phyloP scores from a whole-genome alignment of 2,888 invertebrate species.

The Zaprionus obscuricornis region DNA sequence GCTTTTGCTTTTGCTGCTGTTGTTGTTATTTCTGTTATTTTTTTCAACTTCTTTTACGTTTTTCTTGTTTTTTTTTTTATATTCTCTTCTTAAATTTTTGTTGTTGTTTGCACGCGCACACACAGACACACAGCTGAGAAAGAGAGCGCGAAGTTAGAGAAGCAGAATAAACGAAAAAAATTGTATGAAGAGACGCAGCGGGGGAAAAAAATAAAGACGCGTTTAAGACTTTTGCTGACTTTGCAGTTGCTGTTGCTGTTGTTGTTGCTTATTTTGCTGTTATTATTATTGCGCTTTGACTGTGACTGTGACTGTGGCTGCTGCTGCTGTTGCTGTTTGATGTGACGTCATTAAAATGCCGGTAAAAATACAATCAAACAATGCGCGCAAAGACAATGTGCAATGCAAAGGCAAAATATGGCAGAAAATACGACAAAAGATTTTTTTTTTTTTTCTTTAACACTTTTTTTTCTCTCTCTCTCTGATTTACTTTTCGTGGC shows the following conservation, averaged over 20 bases:
- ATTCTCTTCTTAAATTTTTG: slow-evolving; percentile 3
- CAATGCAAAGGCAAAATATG: background rate
- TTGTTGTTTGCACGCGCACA: slow-evolving; percentile 18
- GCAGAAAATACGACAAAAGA: no score
- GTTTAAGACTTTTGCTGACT: slow-evolving; percentile 34
- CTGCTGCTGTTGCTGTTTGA: slow-evolving; percentile 34
- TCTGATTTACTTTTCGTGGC: slow-evolving; percentile 1
- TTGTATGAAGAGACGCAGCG: no score
- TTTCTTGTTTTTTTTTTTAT: slow-evolving; percentile 13
- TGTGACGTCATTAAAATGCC: slow-evolving; percentile 74
- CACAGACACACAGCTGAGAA: slow-evolving; percentile 13
- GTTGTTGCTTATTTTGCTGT: slow-evolving; percentile 16
- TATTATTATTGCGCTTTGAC: slow-evolving; percentile 39
- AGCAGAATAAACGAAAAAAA: background rate
- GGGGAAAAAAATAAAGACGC: no score
- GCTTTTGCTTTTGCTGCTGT: slow-evolving; percentile 3
- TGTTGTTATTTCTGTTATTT: slow-evolving; percentile 17
- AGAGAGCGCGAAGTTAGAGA: background rate
- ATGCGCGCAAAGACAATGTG: slow-evolving; percentile 16
- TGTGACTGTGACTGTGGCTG: slow-evolving; percentile 17
- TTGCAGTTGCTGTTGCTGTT: slow-evolving; percentile 37
- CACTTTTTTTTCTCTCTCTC: slow-evolving; percentile 12
- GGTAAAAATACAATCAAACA: slow-evolving; percentile 48
- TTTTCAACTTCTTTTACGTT: slow-evolving; percentile 9
- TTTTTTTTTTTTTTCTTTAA: slow-evolving; percentile 6